A percentile compares a stretch with the other conserved stretches of the same genome.
phyloP scores from a whole-genome alignment of 1,140 invertebrate species.

The Brachionus paranguensis region DNA sequence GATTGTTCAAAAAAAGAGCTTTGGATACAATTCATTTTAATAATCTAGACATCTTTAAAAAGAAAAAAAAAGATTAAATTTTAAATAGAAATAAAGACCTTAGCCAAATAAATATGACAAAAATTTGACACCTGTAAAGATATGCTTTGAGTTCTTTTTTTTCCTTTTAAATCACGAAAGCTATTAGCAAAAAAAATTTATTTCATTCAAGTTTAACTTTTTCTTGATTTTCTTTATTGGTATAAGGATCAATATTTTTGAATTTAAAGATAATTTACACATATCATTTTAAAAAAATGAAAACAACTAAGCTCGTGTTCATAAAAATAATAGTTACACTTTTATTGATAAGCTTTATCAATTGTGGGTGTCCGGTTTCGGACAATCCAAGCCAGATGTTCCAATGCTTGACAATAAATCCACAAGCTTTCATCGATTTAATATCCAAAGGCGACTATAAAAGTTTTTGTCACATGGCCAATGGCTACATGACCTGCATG shows the following conservation, averaged over 20 bases:
- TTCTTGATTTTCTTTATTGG: not conserved
- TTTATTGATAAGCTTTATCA: not conserved
- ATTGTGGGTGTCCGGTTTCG: slow-evolving; percentile 18
- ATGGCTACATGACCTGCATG: slow-evolving; percentile 38
- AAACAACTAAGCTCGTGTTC: not conserved
- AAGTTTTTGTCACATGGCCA: slow-evolving; percentile 39
- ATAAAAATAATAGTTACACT: not conserved
- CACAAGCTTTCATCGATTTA: slow-evolving; percentile 37
- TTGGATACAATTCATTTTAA: not conserved
- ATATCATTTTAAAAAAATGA: not conserved
- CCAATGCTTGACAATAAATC: slow-evolving; percentile 36
- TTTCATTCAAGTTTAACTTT: not conserved
- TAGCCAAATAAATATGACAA: not conserved
- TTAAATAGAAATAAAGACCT: not conserved
- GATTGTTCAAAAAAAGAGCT: not conserved
- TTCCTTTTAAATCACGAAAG: not conserved
- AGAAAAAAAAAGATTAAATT: not conserved
- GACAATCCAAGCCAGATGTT: slow-evolving; percentile 39
- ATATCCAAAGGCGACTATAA: slow-evolving; percentile 39
- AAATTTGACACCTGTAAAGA: slow-evolving; percentile 10
- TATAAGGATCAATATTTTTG: not conserved
- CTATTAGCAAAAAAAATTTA: not conserved
- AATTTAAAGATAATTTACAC: not conserved
- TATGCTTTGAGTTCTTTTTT: not conserved
- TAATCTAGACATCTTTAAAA: not conserved